Base-by-base conservation (phyloP, 2,113 vertebrate species). In the Lagopus muta region DNA sequence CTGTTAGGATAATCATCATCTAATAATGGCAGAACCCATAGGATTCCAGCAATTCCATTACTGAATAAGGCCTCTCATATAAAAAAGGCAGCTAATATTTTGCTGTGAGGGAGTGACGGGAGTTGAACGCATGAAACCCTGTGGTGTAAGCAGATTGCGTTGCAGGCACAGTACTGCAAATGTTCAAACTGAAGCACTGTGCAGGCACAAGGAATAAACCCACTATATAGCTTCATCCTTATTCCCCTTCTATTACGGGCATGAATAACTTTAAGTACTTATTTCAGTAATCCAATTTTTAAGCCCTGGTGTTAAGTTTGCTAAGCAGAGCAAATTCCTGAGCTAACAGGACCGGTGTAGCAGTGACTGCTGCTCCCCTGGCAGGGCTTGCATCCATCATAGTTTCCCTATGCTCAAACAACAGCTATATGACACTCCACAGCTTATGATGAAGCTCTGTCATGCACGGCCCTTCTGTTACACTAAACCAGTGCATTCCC, bases 1-100 rank as follows among this genome's bases (percentile, higher is more conserved):
- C 85, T 90, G 69, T 81, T 61, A 82, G 94, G 94, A 94, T 91
- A 73, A 81, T 15, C 65, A 55, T 21, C 12, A 32, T 52, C 69
- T 82, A n/a, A 6, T 32, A 69, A 57, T 22, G 61, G 81, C 86
- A 90, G 88, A 95, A 94, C 77, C 92, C 89, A 89, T 22, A 65
- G 93, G 94, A 38, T 92, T 92, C 89, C 72, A 67, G 82, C 12
- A 47, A 77, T 17, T 76, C 78, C 36, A 38, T 67, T 64, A 38
- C 47, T 2, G 43, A 34, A 48, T 30, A 38, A 83, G 57, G 54
- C 66, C 80, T 78, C 34, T 1, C 61, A 19, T 2, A 64, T 19
- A 62, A 3, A 20, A 78, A 91, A 91, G 32, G 1, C 64, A 69
- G 21, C 11, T 19, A 1, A 28, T 12, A 2, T 62, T 90, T 79